Conservation (phyloP, 2,888 invertebrate species). For the Corythucha ciliata region DNA sequence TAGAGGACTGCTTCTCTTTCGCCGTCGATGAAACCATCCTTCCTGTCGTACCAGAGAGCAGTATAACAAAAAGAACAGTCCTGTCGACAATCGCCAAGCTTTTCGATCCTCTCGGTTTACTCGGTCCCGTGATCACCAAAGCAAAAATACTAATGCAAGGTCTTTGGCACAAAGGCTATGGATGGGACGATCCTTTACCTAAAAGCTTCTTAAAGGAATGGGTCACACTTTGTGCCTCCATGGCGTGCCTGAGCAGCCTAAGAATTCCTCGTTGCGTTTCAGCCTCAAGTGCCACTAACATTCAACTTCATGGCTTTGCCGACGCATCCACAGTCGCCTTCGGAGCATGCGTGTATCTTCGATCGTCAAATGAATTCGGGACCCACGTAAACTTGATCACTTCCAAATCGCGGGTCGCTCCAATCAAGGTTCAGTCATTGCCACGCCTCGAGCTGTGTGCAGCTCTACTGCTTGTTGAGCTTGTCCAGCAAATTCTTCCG, state of each 20-base stretch:
- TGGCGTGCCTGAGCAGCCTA: too few species aligned
- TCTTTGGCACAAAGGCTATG: constrained; percentile 10
- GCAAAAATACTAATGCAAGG: constrained; percentile 18
- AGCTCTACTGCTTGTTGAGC: neutral
- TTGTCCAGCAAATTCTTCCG: too few species aligned
- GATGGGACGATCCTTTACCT: constrained; percentile 22
- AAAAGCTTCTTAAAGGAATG: too few species aligned
- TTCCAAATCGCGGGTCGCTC: constrained; percentile 5
- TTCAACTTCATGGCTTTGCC: too few species aligned
- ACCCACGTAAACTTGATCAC: neutral
- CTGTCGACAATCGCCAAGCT: neutral
- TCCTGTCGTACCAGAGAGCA: too few species aligned
- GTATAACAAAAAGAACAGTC: neutral
- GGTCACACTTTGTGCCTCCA: too few species aligned
- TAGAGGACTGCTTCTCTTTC: too few species aligned
- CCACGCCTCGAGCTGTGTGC: constrained; percentile 4
- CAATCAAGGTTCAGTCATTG: constrained; percentile 3
- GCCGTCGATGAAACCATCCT: too few species aligned
- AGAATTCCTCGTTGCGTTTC: too few species aligned
- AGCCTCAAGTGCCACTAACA: too few species aligned
- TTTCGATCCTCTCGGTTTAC: neutral
- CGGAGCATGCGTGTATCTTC: constrained; percentile 1
- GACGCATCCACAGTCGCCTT: too few species aligned
- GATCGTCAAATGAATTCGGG: neutral
- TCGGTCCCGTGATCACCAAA: neutral